Base-by-base conservation (phyloP, 1,140 invertebrate species). In the Melanaphis sacchari region DNA sequence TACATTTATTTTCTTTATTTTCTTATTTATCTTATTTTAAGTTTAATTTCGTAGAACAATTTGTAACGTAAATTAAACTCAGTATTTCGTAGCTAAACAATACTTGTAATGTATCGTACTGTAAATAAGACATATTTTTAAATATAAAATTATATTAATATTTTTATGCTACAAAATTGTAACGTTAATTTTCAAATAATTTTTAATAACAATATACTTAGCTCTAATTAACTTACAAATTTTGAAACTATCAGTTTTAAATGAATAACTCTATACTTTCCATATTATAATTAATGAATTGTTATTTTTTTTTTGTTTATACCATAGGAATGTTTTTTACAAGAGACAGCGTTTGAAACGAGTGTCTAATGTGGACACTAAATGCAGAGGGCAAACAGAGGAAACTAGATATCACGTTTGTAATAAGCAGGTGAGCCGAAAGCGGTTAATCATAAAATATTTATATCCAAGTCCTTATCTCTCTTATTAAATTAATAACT, bases 351-450 rank as follows among this genome's bases (percentile, higher is more conserved):
- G 91, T n/a, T 82, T 54, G 26, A 93, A 93, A 85, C 76, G 76
- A 84, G 41, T 84, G 76, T 52, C 81, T 11, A 38, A 93, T 22
- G 91, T 26, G 18, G 36, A 93, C 15, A 31, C 49, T 46, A 85
- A 93, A 52, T 93, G 91, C 26, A 46, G 81, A 52, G 46, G 46
- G 22, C 46, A 24, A 26, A 36, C 46, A 40, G 91, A 93, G 22
- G 91, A 93, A 49, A 85, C 46, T 36, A 82, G 91, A 84, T 85
- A 93, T 9, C 91, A 93, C 91, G 91, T 93, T 93, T 93, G 91
- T 52, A 93, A 93, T 21, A 93, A 93, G 85, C 91, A 93, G 76
- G 91, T 85, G 46, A 93, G 91, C 22, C n/a, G 52, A 66, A 41
- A 31, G 24, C 26, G 26, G n/a, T 38, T 21, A 36, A 52, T 52